Evolutionary conservation across 2,113 vertebrate species (phyloP), one percentile per base, ranked within the genome.

Genomic region (Paralichthys olivaceus): DNA sequence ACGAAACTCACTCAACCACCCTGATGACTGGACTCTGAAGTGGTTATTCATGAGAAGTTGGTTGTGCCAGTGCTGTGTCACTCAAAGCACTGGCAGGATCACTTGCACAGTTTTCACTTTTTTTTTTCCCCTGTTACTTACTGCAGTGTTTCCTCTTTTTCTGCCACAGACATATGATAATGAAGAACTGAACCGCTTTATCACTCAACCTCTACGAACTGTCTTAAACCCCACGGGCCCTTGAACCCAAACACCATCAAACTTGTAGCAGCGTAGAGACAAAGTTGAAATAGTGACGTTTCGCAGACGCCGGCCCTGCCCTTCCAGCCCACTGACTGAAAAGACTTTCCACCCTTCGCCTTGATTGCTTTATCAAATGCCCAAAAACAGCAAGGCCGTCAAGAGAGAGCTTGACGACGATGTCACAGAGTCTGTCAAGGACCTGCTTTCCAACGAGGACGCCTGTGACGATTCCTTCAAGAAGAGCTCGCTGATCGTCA

Each of bases 341-440:
- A 81, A 92, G 92, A 94, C 92, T 12, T 92, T 93, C 87, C 80
- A 72, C n/a, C 70, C 78, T 75, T 74, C 32, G 89, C 79, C 61
- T 77, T 43, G 80, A 84, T 90, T 89, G 85, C 87, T 79, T 90
- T 91, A 79, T 95, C 96, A 96, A 97, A 99, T 99, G 98, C 98
- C 96, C 94, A 99, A 98, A 95, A 98, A 97, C 92, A 97, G 97
- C 94, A 98, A 98, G 84, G 95, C 96, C 88, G 95, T 96, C 89
- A 97, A 97, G 94, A 96, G 95, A 96, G 97, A 97, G 81, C 95
- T 98, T 91, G 97, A 98, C 77, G 96, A 98, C 92, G 97, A 99
- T 77, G 96, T 97, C 93, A 97, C 96, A 54, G 98, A 99, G 85
- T 98, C 96, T 37, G 96, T 96, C 93, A 98, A 95, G 88, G 98